A percentile compares a stretch with the other conserved stretches of the same genome.
Conservation (phyloP, 2,797 vertebrate genomes). For the Microchirus variegatus region DNA sequence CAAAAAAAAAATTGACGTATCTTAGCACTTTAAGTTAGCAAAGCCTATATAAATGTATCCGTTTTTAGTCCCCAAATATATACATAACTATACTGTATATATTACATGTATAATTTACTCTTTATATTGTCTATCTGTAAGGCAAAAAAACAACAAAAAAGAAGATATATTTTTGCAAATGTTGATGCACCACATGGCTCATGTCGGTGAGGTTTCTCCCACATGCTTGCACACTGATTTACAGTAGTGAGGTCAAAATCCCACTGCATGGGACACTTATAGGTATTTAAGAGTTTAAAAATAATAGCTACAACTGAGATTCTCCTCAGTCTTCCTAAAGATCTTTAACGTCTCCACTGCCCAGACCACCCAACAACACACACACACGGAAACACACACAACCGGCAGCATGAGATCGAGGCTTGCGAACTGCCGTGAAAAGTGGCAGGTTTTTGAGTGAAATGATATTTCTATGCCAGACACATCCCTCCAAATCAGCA, state of each 20-base stretch:
- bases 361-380: constrained; percentile 62
- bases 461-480: constrained; percentile 41
- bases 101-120: constrained; percentile 63
- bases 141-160: constrained; percentile 53
- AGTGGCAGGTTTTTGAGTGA: constrained; percentile 19
- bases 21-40: constrained; percentile 77
- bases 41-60: constrained; percentile 51
- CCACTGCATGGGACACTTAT: constrained; percentile 33
- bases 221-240: constrained; percentile 55
- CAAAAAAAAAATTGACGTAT: constrained; percentile 44
- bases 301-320: constrained; percentile 34
- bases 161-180: constrained; percentile 77
- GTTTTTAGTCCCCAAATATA: constrained; percentile 41
- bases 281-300: constrained; percentile 35
- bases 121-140: constrained; percentile 69
- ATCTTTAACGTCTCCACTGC: constrained; percentile 61
- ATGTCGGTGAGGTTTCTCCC: constrained; percentile 37
- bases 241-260: constrained; percentile 26
- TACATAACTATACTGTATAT: constrained; percentile 28
- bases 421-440: constrained; percentile 23
- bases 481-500: constrained; percentile 39
- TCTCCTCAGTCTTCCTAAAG: constrained; percentile 59
- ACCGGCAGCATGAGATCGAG: constrained; percentile 33
- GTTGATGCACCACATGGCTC: constrained; percentile 42
- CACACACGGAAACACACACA: constrained; percentile 5